Evolutionary conservation across 2,113 vertebrate genomes (phyloP).

Genomic region (Oophaga pumilio): DNA sequence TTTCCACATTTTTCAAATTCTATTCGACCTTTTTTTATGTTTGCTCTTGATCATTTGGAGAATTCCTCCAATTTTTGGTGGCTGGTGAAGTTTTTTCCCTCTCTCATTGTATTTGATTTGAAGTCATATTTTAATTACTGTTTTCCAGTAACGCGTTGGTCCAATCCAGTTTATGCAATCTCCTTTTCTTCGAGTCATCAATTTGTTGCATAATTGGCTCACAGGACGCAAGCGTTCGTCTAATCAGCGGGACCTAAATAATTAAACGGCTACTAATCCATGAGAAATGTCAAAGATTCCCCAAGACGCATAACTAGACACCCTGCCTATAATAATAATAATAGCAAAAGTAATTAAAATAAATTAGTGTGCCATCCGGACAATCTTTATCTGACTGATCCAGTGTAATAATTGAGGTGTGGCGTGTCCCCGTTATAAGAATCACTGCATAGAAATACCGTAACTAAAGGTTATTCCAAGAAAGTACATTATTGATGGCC

Average conservation of each 20-base stretch:
- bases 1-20: too few species aligned
- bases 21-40: too few species aligned
- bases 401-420: too few species aligned
- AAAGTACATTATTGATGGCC: too few species aligned
- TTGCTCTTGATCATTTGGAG: too few species aligned
- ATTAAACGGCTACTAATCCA: conserved; percentile 51
- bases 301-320: conserved; percentile 37
- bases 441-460: too few species aligned
- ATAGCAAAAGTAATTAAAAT: conserved; percentile 34
- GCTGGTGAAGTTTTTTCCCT: too few species aligned
- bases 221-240: conserved; percentile 41
- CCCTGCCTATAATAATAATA: conserved; percentile 24
- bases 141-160: background rate
- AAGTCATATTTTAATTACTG: background rate
- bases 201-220: conserved; percentile 50
- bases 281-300: conserved; percentile 57
- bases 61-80: too few species aligned
- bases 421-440: background rate
- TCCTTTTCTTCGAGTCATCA: conserved; percentile 9
- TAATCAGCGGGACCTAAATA: conserved; percentile 56
- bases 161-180: background rate
- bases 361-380: background rate
- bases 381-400: background rate
- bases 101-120: background rate
- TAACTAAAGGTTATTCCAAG: background rate